Conservation (phyloP, 1,140 invertebrate species). For the Euwallacea fornicatus region DNA sequence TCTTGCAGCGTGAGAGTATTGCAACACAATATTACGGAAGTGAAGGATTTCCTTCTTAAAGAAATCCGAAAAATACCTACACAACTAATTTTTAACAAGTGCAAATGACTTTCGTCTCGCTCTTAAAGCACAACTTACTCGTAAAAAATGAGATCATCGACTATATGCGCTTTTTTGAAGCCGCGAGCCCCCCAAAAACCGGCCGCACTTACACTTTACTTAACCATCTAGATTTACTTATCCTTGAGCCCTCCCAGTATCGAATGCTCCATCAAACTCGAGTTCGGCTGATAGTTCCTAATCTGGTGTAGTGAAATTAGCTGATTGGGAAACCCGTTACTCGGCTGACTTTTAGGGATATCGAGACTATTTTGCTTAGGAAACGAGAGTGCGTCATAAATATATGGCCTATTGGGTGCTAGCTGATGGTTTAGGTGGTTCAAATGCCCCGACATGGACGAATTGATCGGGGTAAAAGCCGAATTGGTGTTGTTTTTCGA, state of each 20-base stretch:
- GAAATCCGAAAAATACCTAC: constrained; percentile 4
- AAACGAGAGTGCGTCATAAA: constrained; percentile 91
- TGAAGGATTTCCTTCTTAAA: background rate
- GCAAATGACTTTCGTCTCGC: no score
- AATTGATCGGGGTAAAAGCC: constrained; percentile 87
- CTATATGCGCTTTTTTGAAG: constrained; percentile 11
- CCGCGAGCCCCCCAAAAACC: constrained; percentile 15
- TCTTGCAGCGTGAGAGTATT: constrained; percentile 33
- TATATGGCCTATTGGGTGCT: constrained; percentile 76
- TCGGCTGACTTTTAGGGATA: constrained; percentile 53
- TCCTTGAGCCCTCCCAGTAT: constrained; percentile 60
- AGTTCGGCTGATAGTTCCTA: constrained; percentile 88
- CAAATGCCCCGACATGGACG: constrained; percentile 72
- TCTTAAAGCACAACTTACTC: no score
- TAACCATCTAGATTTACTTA: constrained; percentile 50
- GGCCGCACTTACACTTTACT: constrained; percentile 5
- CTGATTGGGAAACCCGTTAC: constrained; percentile 88
- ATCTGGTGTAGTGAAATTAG: constrained; percentile 95
- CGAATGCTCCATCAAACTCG: constrained; percentile 62
- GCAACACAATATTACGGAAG: constrained; percentile 3
- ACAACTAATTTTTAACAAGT: no score
- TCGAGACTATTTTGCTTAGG: constrained; percentile 61
- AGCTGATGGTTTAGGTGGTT: constrained; percentile 73
- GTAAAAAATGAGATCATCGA: constrained; percentile 28
- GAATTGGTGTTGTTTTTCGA: constrained; percentile 68